These are phyloP conservation scores for Melieria omissa DNA, from an alignment of 2,888 invertebrate genomes.

Conservation along the genomic window DNA sequence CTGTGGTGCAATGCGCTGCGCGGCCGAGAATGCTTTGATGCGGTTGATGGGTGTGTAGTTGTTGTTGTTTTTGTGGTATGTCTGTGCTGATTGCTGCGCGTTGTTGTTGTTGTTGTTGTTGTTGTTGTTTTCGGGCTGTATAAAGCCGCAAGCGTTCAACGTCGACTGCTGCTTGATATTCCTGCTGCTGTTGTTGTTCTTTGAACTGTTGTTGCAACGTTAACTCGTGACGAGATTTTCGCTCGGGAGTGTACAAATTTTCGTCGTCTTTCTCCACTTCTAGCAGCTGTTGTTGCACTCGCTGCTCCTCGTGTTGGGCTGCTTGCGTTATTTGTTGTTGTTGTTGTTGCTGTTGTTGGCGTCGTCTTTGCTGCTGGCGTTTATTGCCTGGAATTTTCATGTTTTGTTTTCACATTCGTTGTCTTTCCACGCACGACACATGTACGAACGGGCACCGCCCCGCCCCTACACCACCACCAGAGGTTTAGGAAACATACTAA, in stretches of 20 bases:
- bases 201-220: too few relatives aligned
- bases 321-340: constrained; percentile 26
- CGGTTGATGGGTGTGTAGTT: constrained; percentile 5
- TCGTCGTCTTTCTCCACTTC: constrained; percentile 41
- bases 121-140: too few relatives aligned
- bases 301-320: not conserved
- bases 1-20: not conserved
- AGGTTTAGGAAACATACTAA: too few relatives aligned
- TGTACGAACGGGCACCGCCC: too few relatives aligned
- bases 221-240: too few relatives aligned
- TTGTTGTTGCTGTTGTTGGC: constrained; percentile 19
- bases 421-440: not conserved
- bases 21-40: not conserved
- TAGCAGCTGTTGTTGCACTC: constrained; percentile 32
- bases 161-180: too few relatives aligned
- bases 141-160: too few relatives aligned
- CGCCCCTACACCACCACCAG: too few relatives aligned
- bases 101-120: constrained; percentile 30
- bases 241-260: too few relatives aligned
- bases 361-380: constrained; percentile 14
- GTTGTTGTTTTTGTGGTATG: constrained; percentile 25
- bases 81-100: not conserved
- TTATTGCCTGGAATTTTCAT: constrained; percentile 28
- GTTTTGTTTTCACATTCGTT: constrained; percentile 8
- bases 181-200: too few relatives aligned